Base-by-base conservation (phyloP, 2,888 invertebrate species). In the Maniola hyperantus region DNA sequence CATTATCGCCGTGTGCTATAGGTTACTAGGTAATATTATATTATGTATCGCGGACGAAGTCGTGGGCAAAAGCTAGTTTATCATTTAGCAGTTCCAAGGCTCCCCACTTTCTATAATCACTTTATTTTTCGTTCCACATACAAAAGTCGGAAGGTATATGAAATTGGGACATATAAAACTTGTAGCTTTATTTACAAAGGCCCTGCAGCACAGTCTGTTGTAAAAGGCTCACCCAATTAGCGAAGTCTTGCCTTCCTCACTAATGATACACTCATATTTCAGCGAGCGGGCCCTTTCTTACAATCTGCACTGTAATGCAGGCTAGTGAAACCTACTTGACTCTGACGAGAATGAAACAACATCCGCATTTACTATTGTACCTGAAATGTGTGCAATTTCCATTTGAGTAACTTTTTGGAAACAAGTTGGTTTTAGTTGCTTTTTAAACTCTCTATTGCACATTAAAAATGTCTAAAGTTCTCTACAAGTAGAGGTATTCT, bases 211-310 rank as follows among this genome's bases (percentile, higher is more conserved):
- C 36, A 50, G 48, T 48, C 57, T 62, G 53, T 62, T 65, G 51
- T 57, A 66, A 70, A 68, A 66, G 53, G 54, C 66, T 70, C 66
- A 64, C 66, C 66, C 61, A 70, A 70, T 70, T 70, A 70, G 70
- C 48, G n/a, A 58, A 68, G 61, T 66, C 61, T 48, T 65, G 59
- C 65, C 59, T 20, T 58, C 66, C 54, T 66, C 61, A 13, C 64
- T 68, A 70, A 68, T 68, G 69, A 67, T 62, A 68, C 57, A 44
- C 68, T 65, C 62, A 53, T 62, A 53, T 62, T 42, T 62, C 53
- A 53, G 42, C 26, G 42, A 62, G 53, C 62, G n/a, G 42, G 50
- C 62, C 42, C 51, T 53, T 62, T 62, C 42, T 62, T 62, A 62
- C 50, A 15, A 42, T 50, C 39, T 50, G 33, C 18, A 51, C 20